Evolutionary conservation across 2,797 vertebrate species (phyloP).

Genomic region (Loriculus beryllinus): DNA sequence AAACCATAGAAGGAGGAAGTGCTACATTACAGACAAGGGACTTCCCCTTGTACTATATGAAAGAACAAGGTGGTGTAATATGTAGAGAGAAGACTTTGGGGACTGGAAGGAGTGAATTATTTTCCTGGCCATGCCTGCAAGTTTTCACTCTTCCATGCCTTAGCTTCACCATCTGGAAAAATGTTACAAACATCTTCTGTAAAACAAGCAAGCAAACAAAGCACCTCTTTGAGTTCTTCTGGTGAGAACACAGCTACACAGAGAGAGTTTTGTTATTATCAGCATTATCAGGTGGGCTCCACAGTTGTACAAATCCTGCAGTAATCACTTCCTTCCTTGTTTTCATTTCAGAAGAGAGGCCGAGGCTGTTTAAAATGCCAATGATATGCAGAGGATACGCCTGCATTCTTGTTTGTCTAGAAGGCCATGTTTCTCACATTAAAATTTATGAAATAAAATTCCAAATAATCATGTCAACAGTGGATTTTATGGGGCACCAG

Average conservation of each 20-base stretch:
- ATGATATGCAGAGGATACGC: neutral
- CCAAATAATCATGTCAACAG: neutral
- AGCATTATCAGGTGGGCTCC: neutral
- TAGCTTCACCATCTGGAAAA: slow-evolving; percentile 4
- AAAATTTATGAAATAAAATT: slow-evolving; percentile 61
- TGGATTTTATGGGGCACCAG: slow-evolving; percentile 21
- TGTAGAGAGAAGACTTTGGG: neutral
- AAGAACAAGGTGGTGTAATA: neutral
- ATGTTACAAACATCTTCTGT: neutral
- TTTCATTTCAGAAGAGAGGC: slow-evolving; percentile 24
- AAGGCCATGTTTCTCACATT: slow-evolving; percentile 46
- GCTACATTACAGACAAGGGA: neutral
- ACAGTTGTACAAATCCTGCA: slow-evolving; percentile 22
- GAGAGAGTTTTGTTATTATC: slow-evolving; percentile 25
- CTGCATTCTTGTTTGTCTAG: slow-evolving; percentile 65
- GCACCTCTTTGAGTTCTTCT: neutral
- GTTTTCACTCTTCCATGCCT: neutral
- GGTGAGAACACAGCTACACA: neutral
- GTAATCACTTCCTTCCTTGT: slow-evolving; percentile 56
- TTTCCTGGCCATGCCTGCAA: neutral
- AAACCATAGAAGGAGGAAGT: neutral
- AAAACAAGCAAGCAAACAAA: slow-evolving; percentile 35
- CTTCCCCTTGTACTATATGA: neutral
- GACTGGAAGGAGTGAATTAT: neutral
- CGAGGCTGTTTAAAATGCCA: slow-evolving; percentile 6